Evolutionary conservation across 2,888 invertebrate species (phyloP), one percentile per base, ranked within the genome.

Genomic region (Prostheceraeus crozeri): DNA sequence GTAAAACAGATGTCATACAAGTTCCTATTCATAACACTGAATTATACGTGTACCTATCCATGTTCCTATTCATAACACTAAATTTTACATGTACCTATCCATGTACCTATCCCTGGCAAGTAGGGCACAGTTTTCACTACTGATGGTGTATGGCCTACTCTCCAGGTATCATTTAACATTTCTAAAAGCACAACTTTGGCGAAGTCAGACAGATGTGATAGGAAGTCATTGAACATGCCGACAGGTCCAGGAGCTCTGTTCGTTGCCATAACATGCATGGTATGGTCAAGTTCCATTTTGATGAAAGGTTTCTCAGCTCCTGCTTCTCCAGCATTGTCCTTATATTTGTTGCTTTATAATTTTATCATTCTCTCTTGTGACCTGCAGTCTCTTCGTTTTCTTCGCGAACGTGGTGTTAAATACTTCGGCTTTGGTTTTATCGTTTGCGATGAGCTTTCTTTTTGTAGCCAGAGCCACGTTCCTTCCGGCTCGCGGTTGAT

Each of bases 191-290:
- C 28, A 6, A 19, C 8, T 48, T 48, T 48, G 48, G 48, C 48
- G 4, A 28, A n/a, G 25, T 19, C 23, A 10, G 48, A 48, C 8
- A 19, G 48, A 23, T 48, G 48, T 10, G 48, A 28, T n/a, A 48
- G 48, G n/a, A 48, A 48, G 27, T 48, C 48, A 30, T 48, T 48
- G 19, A 28, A 48, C 8, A 48, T 30, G 25, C 21, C 48, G 28
- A 28, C 48, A n/a, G 25, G 25, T 23, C 23, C 48, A 23, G 48
- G 27, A 28, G 48, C 48, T 48, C 48, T 48, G 27, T 48, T 48
- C 27, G 27, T 48, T 10, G 27, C 48, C 6, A 48, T n/a, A 8
- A 28, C 21, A n/a, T 21, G n/a, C 8, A 48, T 48, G 8, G 48
- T 30, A 48, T 23, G 8, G 19, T 48, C 48, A 10, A 48, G 8